A percentile compares a stretch with the other conserved stretches of the same genome.
These are phyloP conservation scores for Mnemiopsis leidyi DNA, from an alignment of 37 sponge, comb jelly and placozoan genomes.

Conservation along the genomic window DNA sequence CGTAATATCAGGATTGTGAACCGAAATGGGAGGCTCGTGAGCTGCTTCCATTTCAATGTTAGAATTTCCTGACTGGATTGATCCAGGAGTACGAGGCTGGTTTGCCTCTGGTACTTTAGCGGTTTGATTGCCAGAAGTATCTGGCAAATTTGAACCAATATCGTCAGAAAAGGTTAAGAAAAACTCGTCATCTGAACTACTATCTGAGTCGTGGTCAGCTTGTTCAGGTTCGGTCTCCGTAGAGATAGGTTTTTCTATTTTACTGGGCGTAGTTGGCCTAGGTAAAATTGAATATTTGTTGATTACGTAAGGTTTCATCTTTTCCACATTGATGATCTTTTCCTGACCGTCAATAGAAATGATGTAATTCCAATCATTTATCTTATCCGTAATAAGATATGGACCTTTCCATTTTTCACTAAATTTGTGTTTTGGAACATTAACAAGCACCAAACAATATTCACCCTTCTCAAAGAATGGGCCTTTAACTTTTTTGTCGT, in stretches of 20 bases:
- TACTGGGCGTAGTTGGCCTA: background rate
- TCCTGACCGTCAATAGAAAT: background rate
- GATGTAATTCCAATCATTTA: slow-evolving; percentile 1
- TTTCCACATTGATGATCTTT: background rate
- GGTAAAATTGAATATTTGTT: background rate
- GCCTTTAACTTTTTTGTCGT: slow-evolving; percentile 31
- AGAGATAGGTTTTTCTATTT: background rate
- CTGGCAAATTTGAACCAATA: background rate
- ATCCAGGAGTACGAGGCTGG: background rate
- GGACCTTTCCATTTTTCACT: slow-evolving; percentile 1
- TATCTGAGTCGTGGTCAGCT: background rate
- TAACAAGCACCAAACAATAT: background rate
- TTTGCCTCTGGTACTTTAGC: background rate
- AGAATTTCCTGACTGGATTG: no score
- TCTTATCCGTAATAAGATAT: background rate
- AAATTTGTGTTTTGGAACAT: slow-evolving; percentile 23
- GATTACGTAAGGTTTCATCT: background rate
- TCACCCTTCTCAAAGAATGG: background rate
- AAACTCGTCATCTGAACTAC: background rate
- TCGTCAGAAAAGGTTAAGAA: no score
- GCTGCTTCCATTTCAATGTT: no score
- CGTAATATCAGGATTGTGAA: no score
- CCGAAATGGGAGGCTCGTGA: no score
- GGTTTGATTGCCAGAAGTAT: background rate
- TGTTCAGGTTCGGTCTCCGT: background rate